Evolutionary conservation across 1,140 invertebrate species (phyloP).

Genomic region (Diploscapter pachys): DNA sequence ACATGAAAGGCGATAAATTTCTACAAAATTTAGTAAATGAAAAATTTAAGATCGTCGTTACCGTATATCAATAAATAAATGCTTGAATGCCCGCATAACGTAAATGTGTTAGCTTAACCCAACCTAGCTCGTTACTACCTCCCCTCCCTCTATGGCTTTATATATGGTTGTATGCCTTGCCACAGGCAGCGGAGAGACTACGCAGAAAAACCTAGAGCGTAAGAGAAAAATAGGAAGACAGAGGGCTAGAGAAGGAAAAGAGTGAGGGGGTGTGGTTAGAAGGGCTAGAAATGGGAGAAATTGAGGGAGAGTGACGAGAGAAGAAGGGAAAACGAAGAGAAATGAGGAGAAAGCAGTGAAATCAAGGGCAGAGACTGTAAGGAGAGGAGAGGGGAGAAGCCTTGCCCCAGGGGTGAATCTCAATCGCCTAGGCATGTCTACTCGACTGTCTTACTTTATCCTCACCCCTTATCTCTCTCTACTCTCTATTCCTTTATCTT

Average conservation of each 20-base stretch:
- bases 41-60: background rate
- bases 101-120: background rate
- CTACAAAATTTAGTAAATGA: background rate
- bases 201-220: background rate
- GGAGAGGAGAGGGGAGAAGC: no score
- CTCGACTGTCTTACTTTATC: no score
- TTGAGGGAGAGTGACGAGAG: background rate
- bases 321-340: background rate
- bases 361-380: no score
- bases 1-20: background rate
- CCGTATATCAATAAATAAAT: background rate
- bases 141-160: background rate
- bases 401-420: no score
- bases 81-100: background rate
- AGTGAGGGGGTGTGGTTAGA: background rate
- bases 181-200: background rate
- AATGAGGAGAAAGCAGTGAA: background rate
- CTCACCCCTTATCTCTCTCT: no score
- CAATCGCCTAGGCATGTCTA: no score
- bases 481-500: no score
- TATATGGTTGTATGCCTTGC: background rate
- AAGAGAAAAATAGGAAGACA: background rate
- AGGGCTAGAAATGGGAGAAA: background rate
- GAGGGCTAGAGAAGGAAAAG: background rate
- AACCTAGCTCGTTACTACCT: background rate